Evolutionary conservation across 1,140 invertebrate species (phyloP), one percentile per base, ranked within the genome.

Genomic region (Ceratina calcarata): DNA sequence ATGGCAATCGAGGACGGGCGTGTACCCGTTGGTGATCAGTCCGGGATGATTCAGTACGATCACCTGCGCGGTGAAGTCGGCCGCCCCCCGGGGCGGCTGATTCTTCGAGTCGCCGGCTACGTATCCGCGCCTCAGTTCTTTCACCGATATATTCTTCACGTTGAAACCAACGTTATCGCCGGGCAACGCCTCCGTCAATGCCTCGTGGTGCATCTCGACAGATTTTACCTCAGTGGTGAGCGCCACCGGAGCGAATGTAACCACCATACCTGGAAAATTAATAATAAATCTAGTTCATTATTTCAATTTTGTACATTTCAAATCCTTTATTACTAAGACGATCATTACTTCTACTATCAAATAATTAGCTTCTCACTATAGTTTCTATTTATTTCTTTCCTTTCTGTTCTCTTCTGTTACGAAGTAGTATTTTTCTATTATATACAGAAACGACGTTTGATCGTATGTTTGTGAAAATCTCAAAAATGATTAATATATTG

Each of bases 141-240:
- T 99, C 60, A 99, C 98, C 12, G 98, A 99, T 20, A 99, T 98
- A 94, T 99, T 99, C 95, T 99, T 99, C 8, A 99, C 97, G 94
- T 99, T 99, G 94, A 99, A 99, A 84, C 98, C 98, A 81, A 99
- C 98, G 92, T 99, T 99, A 94, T 99, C 98, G 74, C 98, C 98
- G 55, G 98, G 98, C 80, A 98, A 94, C 82, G 98, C 98, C 91
- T 99, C 98, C 70, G 96, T 94, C 55, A 99, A 94, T 49, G 98
- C 96, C 94, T 99, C 98, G 94, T 99, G 98, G 93, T 99, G 99
- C 99, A 99, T 99, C 94, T 99, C 99, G 53, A 99, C 98, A 18
- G 98, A 99, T 92, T 99, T 99, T n/a, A 99, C 99, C 94, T 99
- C 99, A 94, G 99, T 99, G 86, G 98, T 98, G 80, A 99, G 93